Evolutionary conservation across 1,140 invertebrate species (phyloP).

Genomic region (Drosophila asahinai): DNA sequence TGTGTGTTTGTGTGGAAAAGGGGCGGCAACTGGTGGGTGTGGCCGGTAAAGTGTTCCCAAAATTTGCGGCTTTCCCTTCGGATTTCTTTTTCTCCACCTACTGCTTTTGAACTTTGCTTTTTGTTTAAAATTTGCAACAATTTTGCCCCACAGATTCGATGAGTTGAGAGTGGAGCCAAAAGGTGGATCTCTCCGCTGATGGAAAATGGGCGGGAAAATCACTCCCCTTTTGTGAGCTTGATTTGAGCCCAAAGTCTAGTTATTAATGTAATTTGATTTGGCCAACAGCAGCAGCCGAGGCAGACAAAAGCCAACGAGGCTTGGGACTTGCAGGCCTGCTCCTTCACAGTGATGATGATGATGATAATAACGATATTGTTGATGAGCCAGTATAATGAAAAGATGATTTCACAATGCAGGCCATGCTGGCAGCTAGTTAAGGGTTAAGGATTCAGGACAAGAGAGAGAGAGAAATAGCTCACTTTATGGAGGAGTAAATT

Average conservation of each 20-base stretch:
- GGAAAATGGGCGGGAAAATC: slow-evolving; percentile 5
- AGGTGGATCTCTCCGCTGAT: neutral
- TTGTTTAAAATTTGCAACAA: slow-evolving; percentile 55
- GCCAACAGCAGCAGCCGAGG: slow-evolving; percentile 18
- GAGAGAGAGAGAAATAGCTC: slow-evolving; percentile 1
- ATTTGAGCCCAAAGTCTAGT: slow-evolving; percentile 66
- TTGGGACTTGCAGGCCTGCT: slow-evolving; percentile 10
- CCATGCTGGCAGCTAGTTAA: slow-evolving; percentile 10
- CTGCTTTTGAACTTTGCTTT: slow-evolving; percentile 26
- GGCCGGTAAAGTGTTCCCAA: slow-evolving; percentile 43
- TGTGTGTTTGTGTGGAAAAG: slow-evolving; percentile 2
- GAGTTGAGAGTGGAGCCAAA: slow-evolving; percentile 1
- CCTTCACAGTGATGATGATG: slow-evolving; percentile 10
- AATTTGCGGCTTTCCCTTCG: slow-evolving; percentile 39
- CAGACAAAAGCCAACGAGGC: slow-evolving; percentile 53
- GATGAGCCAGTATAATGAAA: slow-evolving; percentile 34
- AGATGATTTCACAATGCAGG: slow-evolving; percentile 8
- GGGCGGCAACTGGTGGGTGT: slow-evolving; percentile 38
- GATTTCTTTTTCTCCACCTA: slow-evolving; percentile 27
- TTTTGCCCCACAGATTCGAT: slow-evolving; percentile 30
- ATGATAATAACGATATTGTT: slow-evolving; percentile 19
- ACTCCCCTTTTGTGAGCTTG: slow-evolving; percentile 22
- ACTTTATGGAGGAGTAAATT: slow-evolving; percentile 53
- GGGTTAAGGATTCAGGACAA: neutral
- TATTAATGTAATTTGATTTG: slow-evolving; percentile 80